Evolutionary conservation across 2,888 invertebrate species (phyloP).

Genomic region (Pimpla rufipes): DNA sequence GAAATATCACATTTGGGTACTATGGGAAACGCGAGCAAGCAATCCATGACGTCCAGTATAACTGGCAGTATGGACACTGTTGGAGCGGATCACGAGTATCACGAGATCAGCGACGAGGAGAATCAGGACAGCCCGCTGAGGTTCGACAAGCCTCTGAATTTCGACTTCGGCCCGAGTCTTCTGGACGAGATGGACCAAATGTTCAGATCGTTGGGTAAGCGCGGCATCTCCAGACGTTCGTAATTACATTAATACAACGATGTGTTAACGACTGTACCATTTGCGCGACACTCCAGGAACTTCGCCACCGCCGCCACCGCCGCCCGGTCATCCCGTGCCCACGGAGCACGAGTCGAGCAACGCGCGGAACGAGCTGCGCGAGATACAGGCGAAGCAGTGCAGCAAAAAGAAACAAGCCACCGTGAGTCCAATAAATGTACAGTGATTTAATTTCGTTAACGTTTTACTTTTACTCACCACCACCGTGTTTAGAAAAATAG

Average conservation of each 20-base stretch:
- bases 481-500: slow-evolving; percentile 74
- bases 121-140: slow-evolving; percentile 86
- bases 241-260: not conserved
- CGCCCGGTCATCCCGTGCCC: slow-evolving; percentile 77
- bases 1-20: slow-evolving; percentile 80
- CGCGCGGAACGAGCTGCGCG: slow-evolving; percentile 90
- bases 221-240: not conserved
- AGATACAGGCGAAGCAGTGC: slow-evolving; percentile 87
- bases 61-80: slow-evolving; percentile 74
- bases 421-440: slow-evolving; percentile 85
- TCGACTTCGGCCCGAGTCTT: slow-evolving; percentile 95
- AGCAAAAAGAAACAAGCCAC: slow-evolving; percentile 87
- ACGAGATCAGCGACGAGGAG: slow-evolving; percentile 94
- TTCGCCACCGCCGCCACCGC: slow-evolving; percentile 79
- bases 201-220: slow-evolving; percentile 88
- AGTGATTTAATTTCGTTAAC: slow-evolving; percentile 73
- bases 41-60: slow-evolving; percentile 77
- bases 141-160: slow-evolving; percentile 86
- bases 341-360: slow-evolving; percentile 88
- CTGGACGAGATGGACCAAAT: slow-evolving; percentile 96
- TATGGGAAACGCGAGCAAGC: slow-evolving; percentile 75
- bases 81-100: slow-evolving; percentile 89
- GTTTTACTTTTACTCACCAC: slow-evolving; percentile 51
- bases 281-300: slow-evolving; percentile 56
- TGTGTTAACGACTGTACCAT: slow-evolving; percentile 2